Evolutionary conservation across 2,888 invertebrate genomes (phyloP).

Genomic region (Actias luna): DNA sequence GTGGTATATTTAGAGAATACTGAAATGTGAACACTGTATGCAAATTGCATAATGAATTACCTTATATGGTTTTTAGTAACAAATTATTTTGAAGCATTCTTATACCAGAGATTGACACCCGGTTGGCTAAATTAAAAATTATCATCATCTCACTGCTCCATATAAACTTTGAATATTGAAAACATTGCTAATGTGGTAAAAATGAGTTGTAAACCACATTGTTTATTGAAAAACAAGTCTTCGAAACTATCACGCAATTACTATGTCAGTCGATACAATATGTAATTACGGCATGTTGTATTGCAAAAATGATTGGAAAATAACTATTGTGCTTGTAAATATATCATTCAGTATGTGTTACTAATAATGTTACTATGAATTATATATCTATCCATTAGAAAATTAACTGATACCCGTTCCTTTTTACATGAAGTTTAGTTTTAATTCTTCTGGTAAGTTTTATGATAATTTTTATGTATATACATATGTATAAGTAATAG

Average conservation of each 20-base stretch:
- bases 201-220: not conserved
- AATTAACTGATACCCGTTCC: not conserved
- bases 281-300: slow-evolving; percentile 52
- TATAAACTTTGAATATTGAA: not conserved
- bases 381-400: not conserved
- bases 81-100: not conserved
- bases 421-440: not conserved
- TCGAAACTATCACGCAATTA: slow-evolving; percentile 38
- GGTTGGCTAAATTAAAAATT: too few species aligned
- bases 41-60: not conserved
- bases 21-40: not conserved
- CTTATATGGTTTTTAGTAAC: too few species aligned
- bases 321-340: not conserved
- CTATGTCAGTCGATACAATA: slow-evolving; percentile 47
- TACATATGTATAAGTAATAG: too few species aligned
- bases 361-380: not conserved
- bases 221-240: not conserved
- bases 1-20: not conserved
- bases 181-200: not conserved
- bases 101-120: too few species aligned
- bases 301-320: slow-evolving; percentile 26
- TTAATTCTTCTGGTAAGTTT: too few species aligned
- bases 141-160: too few species aligned
- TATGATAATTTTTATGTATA: too few species aligned
- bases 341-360: not conserved